Evolutionary conservation across 2,888 invertebrate genomes (phyloP), one percentile per base, ranked within the genome.

Genomic region (Morpho helenor): DNA sequence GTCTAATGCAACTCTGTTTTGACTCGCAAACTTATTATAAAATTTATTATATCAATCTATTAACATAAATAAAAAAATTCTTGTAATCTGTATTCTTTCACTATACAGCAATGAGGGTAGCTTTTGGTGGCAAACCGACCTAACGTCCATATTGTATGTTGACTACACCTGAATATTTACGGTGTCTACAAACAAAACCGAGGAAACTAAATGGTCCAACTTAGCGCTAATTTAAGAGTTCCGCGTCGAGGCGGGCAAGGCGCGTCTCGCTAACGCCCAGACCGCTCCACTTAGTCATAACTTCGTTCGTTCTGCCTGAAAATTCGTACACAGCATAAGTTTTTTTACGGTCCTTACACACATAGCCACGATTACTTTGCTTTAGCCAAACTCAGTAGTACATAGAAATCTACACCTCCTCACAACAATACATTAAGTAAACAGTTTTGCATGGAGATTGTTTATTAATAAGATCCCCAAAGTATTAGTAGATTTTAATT

Each of bases 151-250:
- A 82, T 82, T 81, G 80, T 82, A 77, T 65, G 73, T 75, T 77
- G 73, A 75, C 76, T 77, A 76, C 82, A 79, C 31, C 82, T 74
- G 75, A 82, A 82, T 84, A 87, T 87, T 86, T 87, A 87, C 83
- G 76, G 79, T 78, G 78, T 82, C 80, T 84, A 79, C 85, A 86
- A 86, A 87, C 87, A 87, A 87, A 87, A 85, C 82, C 76, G 77
- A 87, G 83, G 83, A 84, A 85, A 82, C 83, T 85, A 87, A 86
- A 84, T 86, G 82, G 82, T 82, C 81, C 82, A 87, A 89, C 82
- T 88, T 86, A 76, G 82, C 75, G 82, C 83, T 89, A 89, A 88
- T 89, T 86, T 87, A 87, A 90, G 87, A 87, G 84, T 85, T 84
- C 73, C 77, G 76, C 71, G 74, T 70, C 74, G 70, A 75, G 73